Conservation (phyloP, 2,888 invertebrate species). For the Mimachlamys varia region DNA sequence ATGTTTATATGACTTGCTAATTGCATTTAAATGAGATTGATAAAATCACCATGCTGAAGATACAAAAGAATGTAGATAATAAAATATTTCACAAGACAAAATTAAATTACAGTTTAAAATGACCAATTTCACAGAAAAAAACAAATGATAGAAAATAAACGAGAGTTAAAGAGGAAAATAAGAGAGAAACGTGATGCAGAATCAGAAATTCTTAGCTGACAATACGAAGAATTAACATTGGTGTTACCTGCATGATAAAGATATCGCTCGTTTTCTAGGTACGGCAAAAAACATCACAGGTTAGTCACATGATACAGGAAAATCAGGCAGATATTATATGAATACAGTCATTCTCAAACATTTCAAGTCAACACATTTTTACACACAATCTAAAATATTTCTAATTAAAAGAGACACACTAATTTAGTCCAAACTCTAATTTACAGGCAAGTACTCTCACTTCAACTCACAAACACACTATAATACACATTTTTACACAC, state of each 20-base stretch:
- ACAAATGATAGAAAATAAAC: not conserved
- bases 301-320: not conserved
- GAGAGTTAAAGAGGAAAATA: not conserved
- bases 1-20: not conserved
- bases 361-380: too few species aligned
- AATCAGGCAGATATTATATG: not conserved
- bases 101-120: not conserved
- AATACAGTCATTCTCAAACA: too few species aligned
- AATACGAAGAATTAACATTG: not conserved
- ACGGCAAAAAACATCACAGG: not conserved
- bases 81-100: not conserved
- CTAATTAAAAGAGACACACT: too few species aligned
- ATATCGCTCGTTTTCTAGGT: conserved; percentile 12
- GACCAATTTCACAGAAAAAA: not conserved
- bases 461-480: too few species aligned
- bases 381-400: too few species aligned
- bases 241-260: conserved; percentile 41
- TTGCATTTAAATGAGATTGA: not conserved
- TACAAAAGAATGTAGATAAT: too few species aligned
- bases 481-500: too few species aligned
- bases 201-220: not conserved
- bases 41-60: not conserved
- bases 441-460: too few species aligned
- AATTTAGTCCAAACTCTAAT: too few species aligned
- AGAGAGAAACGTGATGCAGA: conserved; percentile 16